Evolutionary conservation across 2,888 invertebrate species (phyloP).

Genomic region (Apoderus coryli): DNA sequence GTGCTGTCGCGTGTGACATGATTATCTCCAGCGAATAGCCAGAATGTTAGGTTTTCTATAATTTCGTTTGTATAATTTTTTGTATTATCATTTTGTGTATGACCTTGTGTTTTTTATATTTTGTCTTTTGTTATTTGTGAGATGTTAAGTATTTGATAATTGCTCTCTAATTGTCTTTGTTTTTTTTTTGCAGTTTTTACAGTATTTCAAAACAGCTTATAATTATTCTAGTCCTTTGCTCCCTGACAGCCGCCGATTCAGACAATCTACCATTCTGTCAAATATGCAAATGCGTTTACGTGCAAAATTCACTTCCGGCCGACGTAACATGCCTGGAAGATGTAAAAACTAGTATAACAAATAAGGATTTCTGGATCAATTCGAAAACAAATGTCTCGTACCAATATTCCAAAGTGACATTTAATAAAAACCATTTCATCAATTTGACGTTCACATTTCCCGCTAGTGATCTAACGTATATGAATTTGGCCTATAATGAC

Average conservation of each 20-base stretch:
- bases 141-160: too few species aligned
- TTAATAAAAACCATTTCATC: slow-evolving; percentile 18
- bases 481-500: slow-evolving; percentile 48
- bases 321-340: slow-evolving; percentile 37
- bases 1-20: too few species aligned
- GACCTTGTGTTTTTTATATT: too few species aligned
- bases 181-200: too few species aligned
- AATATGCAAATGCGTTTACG: slow-evolving; percentile 36
- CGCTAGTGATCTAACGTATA: slow-evolving; percentile 33
- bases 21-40: too few species aligned
- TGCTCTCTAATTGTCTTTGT: too few species aligned
- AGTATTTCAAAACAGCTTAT: too few species aligned
- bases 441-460: slow-evolving; percentile 33
- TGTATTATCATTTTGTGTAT: too few species aligned
- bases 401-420: slow-evolving; percentile 15
- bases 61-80: too few species aligned
- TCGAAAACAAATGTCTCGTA: slow-evolving; percentile 15
- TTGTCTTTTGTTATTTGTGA: too few species aligned
- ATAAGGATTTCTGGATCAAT: slow-evolving; percentile 12
- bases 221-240: too few species aligned
- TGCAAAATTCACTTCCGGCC: slow-evolving; percentile 20
- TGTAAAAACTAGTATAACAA: not conserved
- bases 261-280: slow-evolving; percentile 33
- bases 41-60: too few species aligned
- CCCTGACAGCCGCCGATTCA: slow-evolving; percentile 10